phyloP scores from a whole-genome alignment of 1,140 invertebrate genomes.

The Trichonephila clavipes region DNA sequence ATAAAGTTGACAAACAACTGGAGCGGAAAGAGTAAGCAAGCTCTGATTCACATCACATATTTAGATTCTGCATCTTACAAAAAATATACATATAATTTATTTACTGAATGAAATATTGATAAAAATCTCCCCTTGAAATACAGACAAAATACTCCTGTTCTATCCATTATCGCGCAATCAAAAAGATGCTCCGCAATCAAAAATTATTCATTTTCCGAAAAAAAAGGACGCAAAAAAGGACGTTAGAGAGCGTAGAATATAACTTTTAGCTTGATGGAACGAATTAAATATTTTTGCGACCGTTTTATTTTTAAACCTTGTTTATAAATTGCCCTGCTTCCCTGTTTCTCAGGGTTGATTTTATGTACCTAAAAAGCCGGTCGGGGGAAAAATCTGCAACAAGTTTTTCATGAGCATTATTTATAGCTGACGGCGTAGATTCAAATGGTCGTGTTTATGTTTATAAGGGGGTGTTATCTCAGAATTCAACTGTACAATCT shows the following conservation, averaged over 20 bases:
- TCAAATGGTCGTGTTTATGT: constrained; percentile 58
- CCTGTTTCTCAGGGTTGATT: background rate
- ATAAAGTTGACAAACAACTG: too few species aligned
- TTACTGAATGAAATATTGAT: background rate
- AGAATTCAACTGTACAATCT: constrained; percentile 27
- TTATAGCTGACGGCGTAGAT: constrained; percentile 59
- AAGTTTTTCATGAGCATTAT: constrained; percentile 38
- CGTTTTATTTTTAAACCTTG: constrained; percentile 64
- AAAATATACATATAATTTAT: background rate
- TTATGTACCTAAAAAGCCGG: constrained; percentile 35
- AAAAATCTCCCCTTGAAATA: background rate
- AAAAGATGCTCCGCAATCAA: background rate
- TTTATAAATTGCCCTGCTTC: constrained; percentile 55
- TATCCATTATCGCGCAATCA: background rate
- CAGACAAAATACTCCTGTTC: background rate
- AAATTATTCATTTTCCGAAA: background rate
- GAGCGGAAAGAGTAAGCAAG: too few species aligned
- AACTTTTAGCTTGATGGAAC: constrained; percentile 22
- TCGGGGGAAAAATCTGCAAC: constrained; percentile 17
- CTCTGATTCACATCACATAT: too few species aligned
- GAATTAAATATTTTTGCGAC: constrained; percentile 59
- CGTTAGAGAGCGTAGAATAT: background rate
- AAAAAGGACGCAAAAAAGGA: background rate
- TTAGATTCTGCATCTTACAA: too few species aligned
- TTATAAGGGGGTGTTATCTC: constrained; percentile 48